Conservation (phyloP, 2,888 invertebrate species). For the Helleia helle region DNA sequence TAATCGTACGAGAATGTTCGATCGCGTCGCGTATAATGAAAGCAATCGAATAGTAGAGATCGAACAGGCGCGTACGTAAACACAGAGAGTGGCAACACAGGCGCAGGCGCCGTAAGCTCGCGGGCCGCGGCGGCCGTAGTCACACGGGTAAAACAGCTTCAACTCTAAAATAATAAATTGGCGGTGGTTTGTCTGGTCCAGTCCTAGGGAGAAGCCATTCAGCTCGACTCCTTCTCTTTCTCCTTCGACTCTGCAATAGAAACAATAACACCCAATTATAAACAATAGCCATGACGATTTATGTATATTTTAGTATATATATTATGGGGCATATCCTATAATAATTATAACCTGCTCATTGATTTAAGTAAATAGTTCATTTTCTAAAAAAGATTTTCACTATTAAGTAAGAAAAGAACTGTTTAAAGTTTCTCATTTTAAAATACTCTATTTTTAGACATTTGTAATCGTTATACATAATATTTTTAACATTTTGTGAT, state of each 20-base stretch:
- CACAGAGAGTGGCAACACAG: conserved; percentile 46
- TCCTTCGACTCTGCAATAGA: conserved; percentile 78
- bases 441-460: too few relatives aligned
- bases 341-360: too few relatives aligned
- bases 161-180: conserved; percentile 68
- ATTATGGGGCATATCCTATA: too few relatives aligned
- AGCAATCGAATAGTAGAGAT: conserved; percentile 23
- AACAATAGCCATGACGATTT: too few relatives aligned
- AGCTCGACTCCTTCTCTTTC: conserved; percentile 80
- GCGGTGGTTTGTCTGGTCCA: conserved; percentile 71
- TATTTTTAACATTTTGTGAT: too few relatives aligned
- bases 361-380: too few relatives aligned
- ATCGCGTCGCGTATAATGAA: conserved; percentile 10
- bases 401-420: too few relatives aligned
- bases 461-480: too few relatives aligned
- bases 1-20: conserved; percentile 38
- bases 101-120: conserved; percentile 33
- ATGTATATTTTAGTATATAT: too few relatives aligned
- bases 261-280: neutral
- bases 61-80: conserved; percentile 37
- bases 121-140: conserved; percentile 23
- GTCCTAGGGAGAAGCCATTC: conserved; percentile 66
- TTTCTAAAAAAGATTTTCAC: too few relatives aligned
- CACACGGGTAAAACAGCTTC: conserved; percentile 32
- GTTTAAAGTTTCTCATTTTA: too few relatives aligned